Base-by-base conservation (phyloP, 1,140 invertebrate species). In the Euwallacea fornicatus region DNA sequence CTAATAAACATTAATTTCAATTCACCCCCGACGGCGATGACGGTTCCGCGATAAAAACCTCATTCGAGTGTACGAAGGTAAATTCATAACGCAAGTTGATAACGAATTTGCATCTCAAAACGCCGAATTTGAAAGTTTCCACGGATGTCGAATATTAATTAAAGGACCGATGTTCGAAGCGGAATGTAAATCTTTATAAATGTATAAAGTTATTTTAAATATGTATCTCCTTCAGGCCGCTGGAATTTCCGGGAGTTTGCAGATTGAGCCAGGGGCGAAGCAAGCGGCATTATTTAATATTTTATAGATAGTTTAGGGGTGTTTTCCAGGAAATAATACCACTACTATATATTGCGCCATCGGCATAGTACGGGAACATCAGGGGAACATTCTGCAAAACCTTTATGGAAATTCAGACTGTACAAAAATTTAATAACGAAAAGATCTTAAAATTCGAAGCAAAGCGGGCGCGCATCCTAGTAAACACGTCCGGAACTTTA, bases 401-500 rank as follows among this genome's bases (percentile, higher is more conserved):
- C 21, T 33, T 33, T 33, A 33, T 33, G 21, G 4, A 33, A 33
- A 33, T 50, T 50, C 13, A 50, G 46, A 50, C 46, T 50, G 46
- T 50, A 11, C 46, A 50, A 50, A 50, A 50, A 50, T 50, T 50
- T 50, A 50, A 50, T 50, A 50, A 50, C 46, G 46, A 13, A 50
- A 33, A 33, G 21, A 50, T 50, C 46, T 50, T 50, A 50, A 50
- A 50, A 50, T 50, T 50, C 46, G 46, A 50, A 50, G 46, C 9
- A 10, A 50, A 50, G 13, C 9, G 46, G 13, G 46, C 46, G 46
- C 21, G 55, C 55, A 58, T 15, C 16, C 10, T 16, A 58, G 13
- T 58, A 58, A 58, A 58, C 16, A 58, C 21, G 55, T 58, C 21
- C n/a, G 46, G 46, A 58, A 58, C 55, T 58, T 58, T 58, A 58